Evolutionary conservation across 1,140 invertebrate genomes (phyloP), one percentile per base, ranked within the genome.

Genomic region (Zophobas morio): DNA sequence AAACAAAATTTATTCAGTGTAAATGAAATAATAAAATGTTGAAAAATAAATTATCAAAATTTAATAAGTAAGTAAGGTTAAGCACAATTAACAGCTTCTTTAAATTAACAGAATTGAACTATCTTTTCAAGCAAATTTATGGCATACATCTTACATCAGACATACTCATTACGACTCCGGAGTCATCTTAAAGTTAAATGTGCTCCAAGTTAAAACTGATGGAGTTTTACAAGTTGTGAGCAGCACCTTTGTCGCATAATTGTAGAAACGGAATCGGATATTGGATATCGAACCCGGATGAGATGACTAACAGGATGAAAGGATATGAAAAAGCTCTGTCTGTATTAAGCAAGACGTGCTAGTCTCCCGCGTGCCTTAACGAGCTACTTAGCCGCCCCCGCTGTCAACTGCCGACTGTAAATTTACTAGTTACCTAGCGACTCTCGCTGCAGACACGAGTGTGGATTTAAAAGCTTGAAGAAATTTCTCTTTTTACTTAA

Each of bases 331-430:
- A 75, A 78, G 77, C 54, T 39, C 47, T 56, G 49, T 72, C 70
- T 53, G 72, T 78, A 73, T 75, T 75, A 66, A 39, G 34, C 70
- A 74, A 70, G 46, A 76, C 46, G 35, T 63, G 49, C 37, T 53
- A 75, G 74, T 79, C 78, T 72, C 78, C 74, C 51, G 78, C 74
- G 78, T 79, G 66, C 75, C 78, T 76, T 79, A 76, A 79, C 78
- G 74, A 79, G 78, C 78, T 79, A 79, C 71, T 79, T 79, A 79
- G 78, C 74, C 78, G 74, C 78, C 66, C 63, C 49, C 46, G 70
- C 66, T 78, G 77, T 78, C 77, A 78, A 78, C 77, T 75, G 60
- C 76, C 60, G 74, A 51, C 74, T 76, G 74, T 79, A 79, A 79
- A 79, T 79, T 76, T 51, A 76, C 78, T 72, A 79, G 60, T 70